A percentile compares a stretch with the other conserved stretches of the same genome.
Conservation (phyloP, 2,888 invertebrate genomes). For the Coelinius sp. region DNA sequence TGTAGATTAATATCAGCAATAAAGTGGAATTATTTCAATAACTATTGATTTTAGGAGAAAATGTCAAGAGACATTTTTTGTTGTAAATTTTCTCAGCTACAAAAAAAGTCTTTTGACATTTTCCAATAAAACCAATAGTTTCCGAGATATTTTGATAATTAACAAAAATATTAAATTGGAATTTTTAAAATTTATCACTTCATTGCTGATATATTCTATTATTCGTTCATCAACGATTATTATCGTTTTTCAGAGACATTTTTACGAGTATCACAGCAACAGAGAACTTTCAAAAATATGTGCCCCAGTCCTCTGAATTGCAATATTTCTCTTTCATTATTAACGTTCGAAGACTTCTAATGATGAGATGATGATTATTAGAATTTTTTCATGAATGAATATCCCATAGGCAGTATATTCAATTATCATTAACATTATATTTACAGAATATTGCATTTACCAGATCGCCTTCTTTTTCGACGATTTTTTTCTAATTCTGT, state of each 20-base stretch:
- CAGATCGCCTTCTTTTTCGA: constrained; percentile 73
- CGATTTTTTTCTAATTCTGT: constrained; percentile 78
- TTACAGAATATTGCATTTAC: constrained; percentile 71
- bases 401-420: constrained; percentile 42
- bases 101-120: no score
- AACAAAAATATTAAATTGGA: no score
- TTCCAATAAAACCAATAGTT: no score
- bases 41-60: no score
- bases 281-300: constrained; percentile 43
- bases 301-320: not conserved
- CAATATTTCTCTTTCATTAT: constrained; percentile 19
- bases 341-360: constrained; percentile 4
- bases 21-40: no score
- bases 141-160: no score
- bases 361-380: not conserved
- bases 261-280: constrained; percentile 49
- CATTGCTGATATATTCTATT: no score
- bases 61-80: no score
- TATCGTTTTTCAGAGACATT: not conserved
- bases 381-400: constrained; percentile 34
- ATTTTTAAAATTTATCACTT: no score
- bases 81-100: no score
- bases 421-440: constrained; percentile 35
- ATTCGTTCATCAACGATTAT: not conserved
- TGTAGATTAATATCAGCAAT: no score